Evolutionary conservation across 2,888 invertebrate species (phyloP), one percentile per base, ranked within the genome.

Genomic region (Nemapogon koenigi): DNA sequence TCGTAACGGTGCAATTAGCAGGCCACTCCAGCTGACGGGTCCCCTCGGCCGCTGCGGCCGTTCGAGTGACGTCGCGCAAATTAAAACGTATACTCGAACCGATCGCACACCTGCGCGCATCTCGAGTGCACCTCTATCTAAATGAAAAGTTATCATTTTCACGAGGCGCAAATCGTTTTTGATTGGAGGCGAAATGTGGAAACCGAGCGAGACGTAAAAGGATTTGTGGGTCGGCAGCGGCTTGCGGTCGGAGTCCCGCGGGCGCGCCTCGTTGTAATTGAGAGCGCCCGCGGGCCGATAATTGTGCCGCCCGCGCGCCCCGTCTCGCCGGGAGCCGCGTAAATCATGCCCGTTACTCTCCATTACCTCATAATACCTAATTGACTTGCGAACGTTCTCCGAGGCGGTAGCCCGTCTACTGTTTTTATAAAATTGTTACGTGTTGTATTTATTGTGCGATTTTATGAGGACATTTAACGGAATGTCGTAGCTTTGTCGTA

Each of bases 251-350:
- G 22, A 55, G 50, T 73, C 76, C 73, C 76, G 65, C 64, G 73
- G 72, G 78, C 60, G 62, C 66, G 60, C 70, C 78, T 70, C 62
- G 62, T 69, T 62, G 78, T 76, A 76, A 78, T 76, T 75, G 78
- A 76, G 76, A 68, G 76, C 71, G 73, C 73, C 76, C 62, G 72
- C 71, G 76, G 76, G 70, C 75, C 75, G 73, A 76, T 75, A 75
- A 75, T 73, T 72, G 76, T 66, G 68, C 63, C 59, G 60, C 63
- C 58, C 64, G 67, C 71, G 64, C 59, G 59, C 57, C 55, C 57
- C 41, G 47, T 18, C 11, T 18, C 14, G 33, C 39, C 14, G 18
- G n/a, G 22, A 38, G 38, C 36, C 62, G 59, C 66, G 65, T 78
- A 78, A 76, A 78, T 78, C 78, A 75, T 72, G 67, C 60, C 62